These are phyloP conservation scores for Axea sp. DNA, from an alignment of 2,888 invertebrate genomes.

Conservation along the genomic window DNA sequence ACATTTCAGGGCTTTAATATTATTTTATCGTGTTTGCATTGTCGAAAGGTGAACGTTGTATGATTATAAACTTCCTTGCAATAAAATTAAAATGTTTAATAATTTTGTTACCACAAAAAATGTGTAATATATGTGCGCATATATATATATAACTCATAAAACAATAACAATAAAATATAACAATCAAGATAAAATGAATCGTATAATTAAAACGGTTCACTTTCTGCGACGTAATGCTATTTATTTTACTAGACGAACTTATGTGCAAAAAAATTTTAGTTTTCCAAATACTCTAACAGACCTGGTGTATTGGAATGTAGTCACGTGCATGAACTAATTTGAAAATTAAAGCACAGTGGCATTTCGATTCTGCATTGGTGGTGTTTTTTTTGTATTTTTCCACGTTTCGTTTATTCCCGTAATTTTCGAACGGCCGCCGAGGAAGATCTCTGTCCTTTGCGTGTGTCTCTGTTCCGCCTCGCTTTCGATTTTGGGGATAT, in stretches of 20 bases:
- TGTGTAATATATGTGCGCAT: no score
- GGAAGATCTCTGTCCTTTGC: slow-evolving; percentile 35
- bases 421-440: slow-evolving; percentile 25
- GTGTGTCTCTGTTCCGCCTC: slow-evolving; percentile 46
- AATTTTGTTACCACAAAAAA: no score
- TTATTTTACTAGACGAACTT: no score
- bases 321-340: slow-evolving; percentile 39
- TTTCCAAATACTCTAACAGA: slow-evolving; percentile 1
- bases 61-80: no score
- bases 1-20: neutral
- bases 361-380: slow-evolving; percentile 23
- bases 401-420: slow-evolving; percentile 31
- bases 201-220: no score
- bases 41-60: no score
- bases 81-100: no score
- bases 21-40: neutral
- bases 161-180: no score
- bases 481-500: slow-evolving; percentile 59
- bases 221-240: no score
- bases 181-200: no score
- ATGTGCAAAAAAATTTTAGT: no score
- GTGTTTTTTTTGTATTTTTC: slow-evolving; percentile 20
- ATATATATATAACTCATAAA: no score
- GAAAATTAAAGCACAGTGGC: slow-evolving; percentile 52
- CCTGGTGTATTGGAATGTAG: slow-evolving; percentile 5